Evolutionary conservation across 2,113 vertebrate genomes (phyloP), one percentile per base, ranked within the genome.

Genomic region (Myotis lucifugus): DNA sequence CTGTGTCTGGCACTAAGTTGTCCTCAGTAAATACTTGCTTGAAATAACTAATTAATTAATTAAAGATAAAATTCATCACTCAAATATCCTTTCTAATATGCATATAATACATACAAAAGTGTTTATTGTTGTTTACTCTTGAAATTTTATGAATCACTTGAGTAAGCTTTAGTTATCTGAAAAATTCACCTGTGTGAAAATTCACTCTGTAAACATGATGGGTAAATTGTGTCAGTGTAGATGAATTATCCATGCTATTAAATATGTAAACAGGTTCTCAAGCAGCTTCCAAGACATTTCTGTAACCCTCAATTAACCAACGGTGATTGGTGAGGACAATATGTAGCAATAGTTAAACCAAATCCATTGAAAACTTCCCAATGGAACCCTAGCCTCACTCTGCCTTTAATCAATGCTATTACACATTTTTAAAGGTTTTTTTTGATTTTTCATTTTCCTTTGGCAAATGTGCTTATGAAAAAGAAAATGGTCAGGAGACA

Each of bases 221-320:
- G 46, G 23, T 46, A 66, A 69, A 90, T 0, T 82, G 19, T 79
- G 29, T 93, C 76, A 32, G 37, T 40, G 18, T 77, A 74, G n/a
- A 54, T 92, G 46, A 77, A 90, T 95, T 94, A 87, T 61, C 94
- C 76, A 85, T 81, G n/a, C 8, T 90, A 74, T 92, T 59, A 95
- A 77, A 66, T 87, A 34, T 90, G 42, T 77, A 87, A 93, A 92
- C 37, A 87, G 42, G 11, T 66, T 87, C 90, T 84, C 54, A 72
- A 77, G 59, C 21, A 87, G 76, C 59, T 95, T 64, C 27, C 2
- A 21, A 81, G 64, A 66, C 12, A 37, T 69, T 76, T 70, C 79
- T 70, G 42, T 1, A 56, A 40, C 12, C 48, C 14, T 96, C 79
- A 91, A 14, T 64, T 86, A 89, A 78, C 42, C 72, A 72, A 8